Base-by-base conservation (phyloP, 2,888 invertebrate species). In the Synergus itoensis region DNA sequence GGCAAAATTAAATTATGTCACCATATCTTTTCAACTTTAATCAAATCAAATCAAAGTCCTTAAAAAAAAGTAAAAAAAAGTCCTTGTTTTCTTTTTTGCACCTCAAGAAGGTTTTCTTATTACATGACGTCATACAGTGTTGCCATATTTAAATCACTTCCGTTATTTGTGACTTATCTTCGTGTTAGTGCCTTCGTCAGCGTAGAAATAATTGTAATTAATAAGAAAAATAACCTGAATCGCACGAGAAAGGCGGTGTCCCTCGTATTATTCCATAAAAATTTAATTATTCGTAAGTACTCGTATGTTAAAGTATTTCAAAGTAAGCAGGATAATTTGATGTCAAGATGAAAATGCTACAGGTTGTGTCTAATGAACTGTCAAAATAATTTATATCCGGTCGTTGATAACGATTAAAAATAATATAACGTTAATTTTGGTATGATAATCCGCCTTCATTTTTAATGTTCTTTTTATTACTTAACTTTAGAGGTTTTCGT, bases 111-210 rank as follows among this genome's bases (percentile, higher is more conserved):
- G 14, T 18, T 16, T 21, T 57, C 53, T 18, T 62, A 14, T 62
- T 0, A 9, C 3, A 16, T 78, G 78, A 77, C 78, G 78, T 80
- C 79, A 78, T 60, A 18, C 41, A 75, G 40, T 75, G 43, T 77
- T 77, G 85, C 86, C 86, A 86, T 86, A 82, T 86, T 85, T 82
- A 79, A 82, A 85, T 79, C 73, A 80, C 69, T 76, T 28, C 41
- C 16, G 43, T 63, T 73, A 73, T 69, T 69, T 73, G 11, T 14
- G 28, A 53, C 73, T 53, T 73, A 36, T 28, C 36, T 53, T 53
- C 28, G 36, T 43, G 14, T 67, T 67, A 8, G 69, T 73, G 73
- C 11, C 73, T 77, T 82, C 81, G 78, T 82, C 82, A 80, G 73
- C 81, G 78, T 21, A 40, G 48, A 77, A 75, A 79, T 73, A 77